A percentile compares a stretch with the other conserved stretches of the same genome.
Evolutionary conservation across 2,888 invertebrate genomes (phyloP).

Genomic region (Pristionchus fissidentatus): DNA sequence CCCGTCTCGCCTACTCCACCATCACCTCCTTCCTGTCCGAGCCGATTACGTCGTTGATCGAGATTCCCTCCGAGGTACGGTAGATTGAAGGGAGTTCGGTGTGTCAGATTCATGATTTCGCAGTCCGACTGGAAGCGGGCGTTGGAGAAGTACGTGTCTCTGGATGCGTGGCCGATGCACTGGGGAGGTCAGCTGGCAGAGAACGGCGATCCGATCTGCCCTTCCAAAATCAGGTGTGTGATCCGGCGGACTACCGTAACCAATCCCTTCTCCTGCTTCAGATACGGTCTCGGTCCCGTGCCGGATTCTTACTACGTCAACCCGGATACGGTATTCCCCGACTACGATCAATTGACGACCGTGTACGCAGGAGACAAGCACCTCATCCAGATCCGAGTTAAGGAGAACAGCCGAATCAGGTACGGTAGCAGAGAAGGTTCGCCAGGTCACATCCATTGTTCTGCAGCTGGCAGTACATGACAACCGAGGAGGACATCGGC

Average conservation of each 20-base stretch:
- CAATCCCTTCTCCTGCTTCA: conserved; percentile 13
- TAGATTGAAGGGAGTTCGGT: not conserved
- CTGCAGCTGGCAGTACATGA: conserved; percentile 75
- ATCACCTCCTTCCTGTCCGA: conserved; percentile 73
- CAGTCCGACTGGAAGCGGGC: conserved; percentile 72
- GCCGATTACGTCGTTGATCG: conserved; percentile 70
- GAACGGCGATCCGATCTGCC: conserved; percentile 71
- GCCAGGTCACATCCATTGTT: not conserved
- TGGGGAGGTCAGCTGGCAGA: conserved; percentile 73
- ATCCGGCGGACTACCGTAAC: not conserved
- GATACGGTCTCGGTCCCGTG: conserved; percentile 73
- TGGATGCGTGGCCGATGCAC: conserved; percentile 74
- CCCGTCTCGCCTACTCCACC: conserved; percentile 73
- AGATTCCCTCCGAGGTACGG: conserved; percentile 71
- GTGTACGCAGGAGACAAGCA: conserved; percentile 75
- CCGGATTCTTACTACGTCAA: conserved; percentile 73
- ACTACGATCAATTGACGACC: conserved; percentile 74
- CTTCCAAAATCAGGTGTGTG: conserved; percentile 62
- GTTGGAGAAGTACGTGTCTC: conserved; percentile 70
- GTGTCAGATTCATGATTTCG: conserved; percentile 42
- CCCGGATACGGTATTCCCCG: conserved; percentile 66
- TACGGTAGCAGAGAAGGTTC: conserved; percentile 46
- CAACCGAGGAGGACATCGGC: conserved; percentile 74
- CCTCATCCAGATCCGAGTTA: conserved; percentile 72
- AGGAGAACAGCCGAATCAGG: conserved; percentile 66